A percentile compares a stretch with the other conserved stretches of the same genome.
phyloP scores from a whole-genome alignment of 2,888 invertebrate species.

The Prosopocoilus inquinatus region DNA sequence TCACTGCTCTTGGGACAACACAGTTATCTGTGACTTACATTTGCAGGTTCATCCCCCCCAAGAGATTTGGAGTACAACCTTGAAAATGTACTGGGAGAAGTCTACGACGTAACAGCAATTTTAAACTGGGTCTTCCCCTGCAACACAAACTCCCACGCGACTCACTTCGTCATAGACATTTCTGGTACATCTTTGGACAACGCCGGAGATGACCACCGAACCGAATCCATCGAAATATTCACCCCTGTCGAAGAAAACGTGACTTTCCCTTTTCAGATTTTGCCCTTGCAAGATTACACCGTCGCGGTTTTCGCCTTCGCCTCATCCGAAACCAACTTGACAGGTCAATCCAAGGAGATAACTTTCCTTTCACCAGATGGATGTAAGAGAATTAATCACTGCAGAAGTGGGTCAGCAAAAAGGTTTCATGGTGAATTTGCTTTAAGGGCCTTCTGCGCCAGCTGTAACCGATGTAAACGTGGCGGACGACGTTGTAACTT shows the following conservation, averaged over 20 bases:
- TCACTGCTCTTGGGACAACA: background rate
- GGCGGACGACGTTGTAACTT: background rate
- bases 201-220: background rate
- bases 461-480: background rate
- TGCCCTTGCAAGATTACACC: conserved; percentile 15
- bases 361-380: conserved; percentile 20
- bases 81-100: conserved; percentile 1
- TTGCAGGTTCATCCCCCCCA: conserved; percentile 27
- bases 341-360: background rate
- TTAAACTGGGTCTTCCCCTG: conserved; percentile 34
- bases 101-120: conserved; percentile 18
- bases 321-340: background rate
- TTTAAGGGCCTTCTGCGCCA: conserved; percentile 3
- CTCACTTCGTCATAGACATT: conserved; percentile 18
- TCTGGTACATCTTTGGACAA: conserved; percentile 6
- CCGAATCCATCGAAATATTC: background rate
- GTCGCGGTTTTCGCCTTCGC: conserved; percentile 5
- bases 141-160: conserved; percentile 31
- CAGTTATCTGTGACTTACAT: background rate
- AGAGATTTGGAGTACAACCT: conserved; percentile 16
- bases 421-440: background rate
- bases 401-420: conserved; percentile 14
- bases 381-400: conserved; percentile 19
- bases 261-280: background rate
- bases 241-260: conserved; percentile 2